A percentile compares a stretch with the other conserved stretches of the same genome.
phyloP scores from a whole-genome alignment of 2,888 invertebrate species.

The Tetranychus truncatus region DNA sequence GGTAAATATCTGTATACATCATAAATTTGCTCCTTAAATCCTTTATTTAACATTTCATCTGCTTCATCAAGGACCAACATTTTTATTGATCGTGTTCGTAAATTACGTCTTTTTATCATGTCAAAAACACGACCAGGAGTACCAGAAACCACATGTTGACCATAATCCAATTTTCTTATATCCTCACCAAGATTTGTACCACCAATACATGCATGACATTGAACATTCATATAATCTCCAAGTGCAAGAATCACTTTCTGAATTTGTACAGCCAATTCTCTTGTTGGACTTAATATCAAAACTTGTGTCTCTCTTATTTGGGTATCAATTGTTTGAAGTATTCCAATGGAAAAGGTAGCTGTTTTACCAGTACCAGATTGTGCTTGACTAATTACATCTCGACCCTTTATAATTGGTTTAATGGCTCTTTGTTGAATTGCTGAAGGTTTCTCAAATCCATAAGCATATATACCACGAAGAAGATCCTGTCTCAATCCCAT shows the following conservation, averaged over 20 bases:
- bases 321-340: slow-evolving; percentile 78
- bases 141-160: slow-evolving; percentile 95
- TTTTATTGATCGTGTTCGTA: slow-evolving; percentile 78
- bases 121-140: slow-evolving; percentile 81
- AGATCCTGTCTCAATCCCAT: slow-evolving; percentile 88
- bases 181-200: slow-evolving; percentile 97
- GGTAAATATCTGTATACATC: slow-evolving; percentile 95
- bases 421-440: slow-evolving; percentile 96
- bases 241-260: slow-evolving; percentile 84
- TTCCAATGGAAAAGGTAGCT: slow-evolving; percentile 90
- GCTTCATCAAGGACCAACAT: slow-evolving; percentile 45
- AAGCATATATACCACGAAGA: slow-evolving; percentile 87
- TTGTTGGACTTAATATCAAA: slow-evolving; percentile 77
- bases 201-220: slow-evolving; percentile 97
- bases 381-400: slow-evolving; percentile 96
- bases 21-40: slow-evolving; percentile 90
- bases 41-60: slow-evolving; percentile 95
- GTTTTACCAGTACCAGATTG: slow-evolving; percentile 99
- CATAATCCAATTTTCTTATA: slow-evolving; percentile 88
- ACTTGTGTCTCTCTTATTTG: slow-evolving; percentile 51
- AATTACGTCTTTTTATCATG: slow-evolving; percentile 65
- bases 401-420: slow-evolving; percentile 80
- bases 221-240: slow-evolving; percentile 98
- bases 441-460: slow-evolving; percentile 96
- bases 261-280: slow-evolving; percentile 92